Conservation (phyloP, 30 jellyfish, hydroid and myxozoan species). For the Chrysaora quinquecirrha region DNA sequence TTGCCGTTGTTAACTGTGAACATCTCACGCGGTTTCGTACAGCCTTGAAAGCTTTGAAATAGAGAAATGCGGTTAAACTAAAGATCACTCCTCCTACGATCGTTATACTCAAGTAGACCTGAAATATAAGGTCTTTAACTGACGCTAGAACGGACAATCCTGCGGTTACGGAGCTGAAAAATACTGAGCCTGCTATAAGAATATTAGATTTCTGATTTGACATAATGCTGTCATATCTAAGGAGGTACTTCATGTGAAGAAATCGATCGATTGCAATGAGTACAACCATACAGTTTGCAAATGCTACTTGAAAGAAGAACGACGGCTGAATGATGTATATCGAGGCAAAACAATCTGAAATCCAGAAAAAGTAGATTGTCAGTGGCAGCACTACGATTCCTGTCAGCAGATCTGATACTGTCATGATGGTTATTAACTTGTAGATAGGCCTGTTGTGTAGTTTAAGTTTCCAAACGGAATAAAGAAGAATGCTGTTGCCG, state of each 20-base stretch:
- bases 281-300: slow-evolving; percentile 21
- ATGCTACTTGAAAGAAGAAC: slow-evolving; percentile 10
- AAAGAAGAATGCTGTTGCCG: too few relatives aligned
- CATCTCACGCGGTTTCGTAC: background rate
- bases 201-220: background rate
- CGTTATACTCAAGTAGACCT: background rate
- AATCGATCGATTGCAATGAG: slow-evolving; percentile 36
- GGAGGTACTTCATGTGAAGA: background rate
- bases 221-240: slow-evolving; percentile 4
- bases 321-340: slow-evolving; percentile 3
- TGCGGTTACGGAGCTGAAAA: background rate
- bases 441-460: background rate
- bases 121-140: background rate
- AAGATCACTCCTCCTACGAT: background rate
- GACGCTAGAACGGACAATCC: slow-evolving; percentile 17
- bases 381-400: background rate
- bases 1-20: background rate
- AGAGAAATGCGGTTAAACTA: background rate
- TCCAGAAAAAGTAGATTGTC: background rate
- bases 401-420: background rate
- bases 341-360: background rate
- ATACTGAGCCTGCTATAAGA: background rate
- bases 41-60: background rate
- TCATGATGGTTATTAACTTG: background rate
- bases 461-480: too few relatives aligned